Base-by-base conservation (phyloP, 2,888 invertebrate species). In the Rutpela maculata region DNA sequence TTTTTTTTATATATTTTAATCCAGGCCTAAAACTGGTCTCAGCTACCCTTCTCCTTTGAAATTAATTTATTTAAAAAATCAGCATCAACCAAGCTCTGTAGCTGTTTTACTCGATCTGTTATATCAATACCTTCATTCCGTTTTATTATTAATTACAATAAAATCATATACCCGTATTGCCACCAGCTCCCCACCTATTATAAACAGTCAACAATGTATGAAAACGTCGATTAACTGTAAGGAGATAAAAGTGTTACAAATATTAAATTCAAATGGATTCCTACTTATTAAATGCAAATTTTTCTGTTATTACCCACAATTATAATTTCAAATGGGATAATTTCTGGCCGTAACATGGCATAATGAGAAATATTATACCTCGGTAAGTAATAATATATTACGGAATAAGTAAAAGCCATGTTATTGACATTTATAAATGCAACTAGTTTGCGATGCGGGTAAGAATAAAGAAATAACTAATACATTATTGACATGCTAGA, bases 401-500 rank as follows among this genome's bases (percentile, higher is more conserved):
- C 17, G 11, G 35, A 69, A 57, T 69, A 17, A 38, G 56, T 68
- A 55, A 66, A 56, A 57, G 19, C 35, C 57, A 35, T 15, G 31
- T 15, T 17, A 18, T 31, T 31, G 69, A 69, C 69, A 57, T 69
- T 69, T 31, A 69, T 69, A 57, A 57, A 69, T 69, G 69, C 15
- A 57, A 69, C 31, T 35, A 69, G 57, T 57, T 38, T 57, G 18
- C 31, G 31, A 69, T 56, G 69, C 57, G 69, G 69, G 69, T 31
- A 69, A 57, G 57, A 57, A 55, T 69, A 31, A 57, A 69, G 57
- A 57, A 69, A 31, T 69, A 57, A 35, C 31, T 69, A 35, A 69
- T 67, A 38, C 67, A 22, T 56, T 78, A 80, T 79, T 81, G 81
- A 79, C 74, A 79, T 79, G 79, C 73, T 76, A 76, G 75, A 69